Evolutionary conservation across 2,113 vertebrate species (phyloP).

Genomic region (Oostethus manadensis): DNA sequence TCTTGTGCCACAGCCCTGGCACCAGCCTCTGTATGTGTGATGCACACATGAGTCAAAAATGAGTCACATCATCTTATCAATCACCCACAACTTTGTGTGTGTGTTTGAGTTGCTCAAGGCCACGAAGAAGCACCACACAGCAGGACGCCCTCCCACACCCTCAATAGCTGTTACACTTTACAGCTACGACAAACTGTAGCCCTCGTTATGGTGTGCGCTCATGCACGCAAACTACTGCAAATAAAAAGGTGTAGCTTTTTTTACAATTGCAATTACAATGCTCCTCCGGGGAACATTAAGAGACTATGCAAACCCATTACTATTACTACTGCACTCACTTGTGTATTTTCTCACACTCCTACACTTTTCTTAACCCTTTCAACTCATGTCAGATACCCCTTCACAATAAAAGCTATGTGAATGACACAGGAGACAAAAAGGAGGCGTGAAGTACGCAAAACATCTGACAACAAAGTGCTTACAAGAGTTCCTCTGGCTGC

Average conservation of each 20-base stretch:
- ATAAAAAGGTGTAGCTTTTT: too few species aligned
- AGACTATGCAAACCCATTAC: too few species aligned
- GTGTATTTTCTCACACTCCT: too few species aligned
- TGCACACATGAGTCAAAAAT: slow-evolving; percentile 26
- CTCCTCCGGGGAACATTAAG: too few species aligned
- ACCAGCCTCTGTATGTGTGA: slow-evolving; percentile 14
- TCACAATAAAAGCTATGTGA: background rate
- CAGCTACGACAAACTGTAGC: background rate
- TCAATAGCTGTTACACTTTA: slow-evolving; percentile 11
- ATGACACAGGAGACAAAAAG: too few species aligned
- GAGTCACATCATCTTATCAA: slow-evolving; percentile 61
- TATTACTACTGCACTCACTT: too few species aligned
- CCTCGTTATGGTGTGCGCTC: too few species aligned
- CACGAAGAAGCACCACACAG: slow-evolving; percentile 21
- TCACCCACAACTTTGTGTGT: slow-evolving; percentile 39
- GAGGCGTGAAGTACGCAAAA: background rate
- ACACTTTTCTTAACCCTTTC: too few species aligned
- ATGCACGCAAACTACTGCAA: background rate
- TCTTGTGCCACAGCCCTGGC: slow-evolving; percentile 29
- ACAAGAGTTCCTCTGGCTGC: slow-evolving; percentile 66
- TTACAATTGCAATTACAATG: too few species aligned
- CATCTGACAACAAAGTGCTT: slow-evolving; percentile 33
- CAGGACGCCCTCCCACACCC: slow-evolving; percentile 36
- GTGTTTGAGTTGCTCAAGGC: slow-evolving; percentile 9
- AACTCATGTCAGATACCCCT: background rate